Evolutionary conservation across 2,113 vertebrate species (phyloP).

Genomic region (Dryoscopus gambensis): DNA sequence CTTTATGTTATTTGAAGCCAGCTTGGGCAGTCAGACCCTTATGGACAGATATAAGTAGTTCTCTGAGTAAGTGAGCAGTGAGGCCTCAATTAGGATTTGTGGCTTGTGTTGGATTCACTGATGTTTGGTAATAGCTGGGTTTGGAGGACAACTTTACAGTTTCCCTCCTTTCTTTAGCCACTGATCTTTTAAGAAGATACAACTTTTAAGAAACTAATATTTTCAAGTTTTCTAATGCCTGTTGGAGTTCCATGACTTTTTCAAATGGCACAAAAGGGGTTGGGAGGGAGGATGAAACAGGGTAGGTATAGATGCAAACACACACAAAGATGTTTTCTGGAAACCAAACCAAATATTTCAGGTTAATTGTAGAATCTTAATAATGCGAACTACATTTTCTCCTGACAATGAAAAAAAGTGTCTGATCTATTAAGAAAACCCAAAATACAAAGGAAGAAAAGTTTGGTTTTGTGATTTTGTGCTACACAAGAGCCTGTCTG

Average conservation of each 20-base stretch:
- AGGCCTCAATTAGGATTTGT: background rate
- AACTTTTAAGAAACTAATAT: background rate
- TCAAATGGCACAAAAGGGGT: background rate
- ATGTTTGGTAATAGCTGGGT: background rate
- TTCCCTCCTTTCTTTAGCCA: background rate
- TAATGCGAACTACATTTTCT: background rate
- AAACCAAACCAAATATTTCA: background rate
- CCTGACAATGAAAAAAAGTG: background rate
- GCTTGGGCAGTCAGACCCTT: background rate
- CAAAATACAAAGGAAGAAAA: background rate
- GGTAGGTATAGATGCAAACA: background rate
- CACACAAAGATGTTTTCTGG: background rate
- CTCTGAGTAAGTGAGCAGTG: background rate
- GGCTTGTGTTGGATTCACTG: background rate
- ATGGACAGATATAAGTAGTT: background rate
- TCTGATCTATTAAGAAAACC: background rate
- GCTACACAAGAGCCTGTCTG: background rate
- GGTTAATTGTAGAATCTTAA: background rate
- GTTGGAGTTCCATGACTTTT: background rate
- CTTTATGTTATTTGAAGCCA: background rate
- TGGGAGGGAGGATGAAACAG: background rate
- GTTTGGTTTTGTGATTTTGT: background rate
- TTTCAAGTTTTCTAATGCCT: background rate
- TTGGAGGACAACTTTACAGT: background rate
- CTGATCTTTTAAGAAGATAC: background rate